Evolutionary conservation across 2,113 vertebrate genomes (phyloP), one percentile per base, ranked within the genome.

Genomic region (Pseudolaguvia tuberculata): DNA sequence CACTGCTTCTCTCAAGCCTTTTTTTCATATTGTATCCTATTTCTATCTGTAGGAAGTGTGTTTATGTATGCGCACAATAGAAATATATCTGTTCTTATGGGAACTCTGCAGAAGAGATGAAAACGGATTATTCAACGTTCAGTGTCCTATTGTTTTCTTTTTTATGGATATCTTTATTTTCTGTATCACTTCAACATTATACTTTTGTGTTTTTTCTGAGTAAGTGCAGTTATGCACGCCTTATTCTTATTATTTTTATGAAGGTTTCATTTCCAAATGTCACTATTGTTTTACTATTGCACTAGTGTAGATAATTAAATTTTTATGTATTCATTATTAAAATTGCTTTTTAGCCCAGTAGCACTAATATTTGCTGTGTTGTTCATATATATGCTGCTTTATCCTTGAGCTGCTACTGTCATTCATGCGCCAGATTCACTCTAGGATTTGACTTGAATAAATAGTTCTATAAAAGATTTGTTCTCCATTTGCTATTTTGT

Each of bases 21-120:
- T 86, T 77, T 85, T 74, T 70, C 85, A 84, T n/a, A n/a, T n/a
- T 35, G 31, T 35, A 3, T 35, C 84, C n/a, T n/a, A n/a, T n/a
- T 85, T 83, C 77, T 72, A 74, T 82, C 83, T 83, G 78, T 69
- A 90, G 94, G 93, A 91, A 92, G 91, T 92, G 89, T 81, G 21
- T 70, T 50, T 29, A 50, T 8, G 67, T 51, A 45, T 18, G 27
- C 2, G 12, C 90, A 90, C 87, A 82, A 74, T 57, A 25, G 73
- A 84, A 88, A 87, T 86, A 89, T 86, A 85, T 88, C 86, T 89
- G 86, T 87, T 84, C 86, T 90, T 90, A 90, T 90, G 88, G 88
- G 90, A 35, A 85, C 85, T 77, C 59, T 81, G 80, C 82, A 82
- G 78, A 81, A 29, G 45, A 87, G 89, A 89, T 90, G 87, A 89